Conservation (phyloP, 2,113 vertebrate genomes). For the Regulus satrapa region DNA sequence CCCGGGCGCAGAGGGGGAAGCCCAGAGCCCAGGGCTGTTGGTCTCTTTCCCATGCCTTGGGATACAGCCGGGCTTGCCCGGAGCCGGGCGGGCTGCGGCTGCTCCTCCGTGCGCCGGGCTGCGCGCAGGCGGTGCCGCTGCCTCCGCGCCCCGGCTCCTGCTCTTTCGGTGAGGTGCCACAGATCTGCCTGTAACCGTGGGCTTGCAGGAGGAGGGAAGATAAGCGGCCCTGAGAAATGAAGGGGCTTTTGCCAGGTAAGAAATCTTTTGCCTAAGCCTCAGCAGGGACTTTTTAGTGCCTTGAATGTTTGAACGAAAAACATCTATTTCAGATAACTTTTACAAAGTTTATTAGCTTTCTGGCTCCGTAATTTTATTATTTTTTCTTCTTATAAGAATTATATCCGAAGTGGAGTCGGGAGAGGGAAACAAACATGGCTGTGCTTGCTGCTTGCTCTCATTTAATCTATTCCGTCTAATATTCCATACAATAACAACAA, state of each 20-base stretch:
- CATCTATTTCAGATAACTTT: background rate
- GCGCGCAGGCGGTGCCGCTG: rapidly evolving
- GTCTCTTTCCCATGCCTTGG: rapidly evolving
- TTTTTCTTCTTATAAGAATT: background rate
- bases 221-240: background rate
- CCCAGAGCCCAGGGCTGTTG: background rate
- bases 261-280: background rate
- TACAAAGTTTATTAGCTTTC: background rate
- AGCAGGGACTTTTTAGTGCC: rapidly evolving
- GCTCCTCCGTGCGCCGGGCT: rapidly evolving
- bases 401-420: background rate
- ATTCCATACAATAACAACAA: background rate
- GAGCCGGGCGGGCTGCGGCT: background rate
- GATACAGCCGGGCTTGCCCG: rapidly evolving
- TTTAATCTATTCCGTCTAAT: background rate
- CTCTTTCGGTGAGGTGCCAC: rapidly evolving
- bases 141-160: background rate
- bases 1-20: background rate
- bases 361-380: rapidly evolving
- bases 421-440: background rate
- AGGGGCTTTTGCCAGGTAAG: background rate
- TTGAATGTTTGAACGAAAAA: rapidly evolving
- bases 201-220: background rate
- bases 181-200: background rate
- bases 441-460: background rate